A percentile compares a stretch with the other conserved stretches of the same genome.
Evolutionary conservation across 2,888 invertebrate species (phyloP).

Genomic region (Octodonta nipae): DNA sequence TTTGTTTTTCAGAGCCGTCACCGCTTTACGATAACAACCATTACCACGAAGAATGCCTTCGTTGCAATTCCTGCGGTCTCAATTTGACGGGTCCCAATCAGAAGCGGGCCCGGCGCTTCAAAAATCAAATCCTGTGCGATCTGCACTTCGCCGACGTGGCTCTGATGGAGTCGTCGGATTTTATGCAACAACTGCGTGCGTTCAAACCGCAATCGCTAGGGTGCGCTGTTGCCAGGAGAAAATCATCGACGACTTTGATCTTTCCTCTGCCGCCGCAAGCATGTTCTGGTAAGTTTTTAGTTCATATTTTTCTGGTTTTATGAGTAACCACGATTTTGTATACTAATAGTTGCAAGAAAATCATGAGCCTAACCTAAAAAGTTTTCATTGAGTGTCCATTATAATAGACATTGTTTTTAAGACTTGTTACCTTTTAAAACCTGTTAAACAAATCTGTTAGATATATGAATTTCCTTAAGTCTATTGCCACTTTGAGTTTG

Average conservation of each 20-base stretch:
- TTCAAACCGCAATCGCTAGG: slow-evolving; percentile 92
- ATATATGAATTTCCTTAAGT: too few species aligned
- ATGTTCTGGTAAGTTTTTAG: slow-evolving; percentile 61
- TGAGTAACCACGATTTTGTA: background rate
- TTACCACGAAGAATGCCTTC: slow-evolving; percentile 93
- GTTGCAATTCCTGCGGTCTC: slow-evolving; percentile 88
- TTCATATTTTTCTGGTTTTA: slow-evolving; percentile 2
- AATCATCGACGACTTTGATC: slow-evolving; percentile 85
- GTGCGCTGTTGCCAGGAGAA: slow-evolving; percentile 85
- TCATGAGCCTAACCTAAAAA: too few species aligned
- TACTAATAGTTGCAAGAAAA: too few species aligned
- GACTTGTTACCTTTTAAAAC: too few species aligned
- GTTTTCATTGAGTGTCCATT: too few species aligned
- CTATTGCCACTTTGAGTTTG: too few species aligned
- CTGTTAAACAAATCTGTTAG: too few species aligned
- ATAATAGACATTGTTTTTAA: too few species aligned
- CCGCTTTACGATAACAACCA: slow-evolving; percentile 88
- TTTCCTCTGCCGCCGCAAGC: slow-evolving; percentile 89
- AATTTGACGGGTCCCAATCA: slow-evolving; percentile 86
- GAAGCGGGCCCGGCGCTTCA: slow-evolving; percentile 45
- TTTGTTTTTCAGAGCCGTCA: slow-evolving; percentile 74
- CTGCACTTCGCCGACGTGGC: slow-evolving; percentile 93
- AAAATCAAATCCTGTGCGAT: slow-evolving; percentile 90
- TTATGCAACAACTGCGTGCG: slow-evolving; percentile 90
- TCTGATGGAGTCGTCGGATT: slow-evolving; percentile 93